Evolutionary conservation across 2,888 invertebrate species (phyloP).

Genomic region (Pristionchus japonicus): DNA sequence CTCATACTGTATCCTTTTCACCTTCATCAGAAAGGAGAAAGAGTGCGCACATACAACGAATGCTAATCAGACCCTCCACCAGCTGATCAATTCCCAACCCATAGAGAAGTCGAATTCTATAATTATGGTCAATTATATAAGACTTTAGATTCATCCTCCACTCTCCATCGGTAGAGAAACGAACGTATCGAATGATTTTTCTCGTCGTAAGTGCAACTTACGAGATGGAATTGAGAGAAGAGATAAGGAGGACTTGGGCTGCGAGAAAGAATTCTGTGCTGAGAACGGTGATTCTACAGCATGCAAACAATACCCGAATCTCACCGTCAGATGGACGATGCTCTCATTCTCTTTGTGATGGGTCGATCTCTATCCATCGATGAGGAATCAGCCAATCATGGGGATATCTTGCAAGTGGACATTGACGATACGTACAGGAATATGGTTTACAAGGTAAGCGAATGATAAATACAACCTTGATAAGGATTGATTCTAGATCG

Average conservation of each 20-base stretch:
- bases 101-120: no score
- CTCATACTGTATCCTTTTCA: background rate
- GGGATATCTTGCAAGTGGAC: slow-evolving; percentile 19
- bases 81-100: background rate
- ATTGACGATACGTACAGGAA: slow-evolving; percentile 18
- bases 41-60: background rate
- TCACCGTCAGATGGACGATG: background rate
- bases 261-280: background rate
- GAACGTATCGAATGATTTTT: slow-evolving; percentile 1
- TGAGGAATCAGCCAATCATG: background rate
- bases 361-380: background rate
- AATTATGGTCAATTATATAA: no score
- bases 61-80: slow-evolving; percentile 3
- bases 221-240: background rate
- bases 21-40: background rate
- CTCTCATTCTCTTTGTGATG: background rate
- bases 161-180: background rate
- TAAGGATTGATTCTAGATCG: background rate
- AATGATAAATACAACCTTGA: background rate
- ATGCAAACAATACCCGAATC: no score
- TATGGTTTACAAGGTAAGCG: background rate
- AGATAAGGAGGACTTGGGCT: background rate
- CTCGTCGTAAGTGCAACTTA: background rate
- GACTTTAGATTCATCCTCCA: slow-evolving; percentile 2
- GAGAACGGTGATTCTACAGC: background rate